phyloP scores from a whole-genome alignment of 1,140 invertebrate species.

The Episyrphus balteatus region DNA sequence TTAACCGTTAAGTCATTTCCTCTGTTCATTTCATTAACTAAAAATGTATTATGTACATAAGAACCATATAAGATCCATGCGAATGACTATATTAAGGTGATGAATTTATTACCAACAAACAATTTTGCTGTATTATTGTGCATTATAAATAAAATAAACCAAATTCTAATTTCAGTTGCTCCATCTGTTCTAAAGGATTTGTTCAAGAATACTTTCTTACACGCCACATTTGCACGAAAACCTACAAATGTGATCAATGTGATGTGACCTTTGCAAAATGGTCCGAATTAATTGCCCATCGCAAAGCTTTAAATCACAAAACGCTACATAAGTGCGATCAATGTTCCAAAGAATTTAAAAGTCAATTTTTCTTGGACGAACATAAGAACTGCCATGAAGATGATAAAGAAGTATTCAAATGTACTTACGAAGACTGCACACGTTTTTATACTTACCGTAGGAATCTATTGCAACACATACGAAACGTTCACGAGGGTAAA shows the following conservation, averaged over 20 bases:
- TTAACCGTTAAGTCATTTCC: too few species aligned
- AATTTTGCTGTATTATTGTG: too few species aligned
- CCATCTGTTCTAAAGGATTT: too few species aligned
- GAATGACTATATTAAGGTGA: too few species aligned
- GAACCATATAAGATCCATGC: too few species aligned
- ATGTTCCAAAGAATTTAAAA: not conserved
- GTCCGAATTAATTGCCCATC: conserved; percentile 15
- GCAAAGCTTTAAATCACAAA: not conserved
- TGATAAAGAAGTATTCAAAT: conserved; percentile 10
- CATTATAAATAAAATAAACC: too few species aligned
- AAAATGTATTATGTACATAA: too few species aligned
- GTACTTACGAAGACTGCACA: conserved; percentile 15
- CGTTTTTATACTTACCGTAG: conserved; percentile 22
- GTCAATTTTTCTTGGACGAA: not conserved
- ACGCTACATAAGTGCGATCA: not conserved
- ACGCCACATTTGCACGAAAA: too few species aligned
- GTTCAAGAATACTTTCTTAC: too few species aligned
- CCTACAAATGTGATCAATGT: conserved; percentile 21
- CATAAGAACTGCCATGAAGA: conserved; percentile 1
- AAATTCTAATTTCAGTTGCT: too few species aligned
- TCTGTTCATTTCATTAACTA: too few species aligned
- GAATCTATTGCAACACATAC: conserved; percentile 25
- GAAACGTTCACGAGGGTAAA: conserved; percentile 17
- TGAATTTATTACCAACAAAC: too few species aligned
- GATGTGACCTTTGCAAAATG: conserved; percentile 15